phyloP scores from a whole-genome alignment of 2,797 vertebrate genomes.

The Microcaecilia unicolor region DNA sequence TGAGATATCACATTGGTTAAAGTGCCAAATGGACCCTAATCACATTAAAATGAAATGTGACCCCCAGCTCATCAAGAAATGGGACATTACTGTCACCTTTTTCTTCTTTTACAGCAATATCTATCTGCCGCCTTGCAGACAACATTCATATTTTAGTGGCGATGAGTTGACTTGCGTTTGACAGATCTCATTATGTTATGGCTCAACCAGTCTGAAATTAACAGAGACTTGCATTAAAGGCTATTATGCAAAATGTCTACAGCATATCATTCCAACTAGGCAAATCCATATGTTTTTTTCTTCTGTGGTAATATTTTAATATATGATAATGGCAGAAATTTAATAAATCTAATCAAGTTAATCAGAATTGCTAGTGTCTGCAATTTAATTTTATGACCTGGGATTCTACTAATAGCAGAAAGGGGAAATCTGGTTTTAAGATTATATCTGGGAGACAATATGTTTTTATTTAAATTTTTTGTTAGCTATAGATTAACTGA shows the following conservation, averaged over 20 bases:
- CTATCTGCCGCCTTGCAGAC: constrained; percentile 21
- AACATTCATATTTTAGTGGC: constrained; percentile 28
- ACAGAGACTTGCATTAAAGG: constrained; percentile 28
- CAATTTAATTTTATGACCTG: constrained; percentile 5
- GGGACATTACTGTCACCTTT: constrained; percentile 30
- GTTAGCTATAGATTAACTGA: too few species aligned
- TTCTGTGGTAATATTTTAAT: constrained; percentile 6
- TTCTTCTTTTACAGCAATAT: constrained; percentile 35
- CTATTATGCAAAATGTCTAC: background rate
- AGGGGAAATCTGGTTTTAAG: constrained; percentile 2
- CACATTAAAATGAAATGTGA: constrained; percentile 34
- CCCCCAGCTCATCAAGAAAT: constrained; percentile 8
- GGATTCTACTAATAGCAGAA: background rate
- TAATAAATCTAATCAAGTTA: background rate
- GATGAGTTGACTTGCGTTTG: constrained; percentile 31
- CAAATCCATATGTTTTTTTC: constrained; percentile 1
- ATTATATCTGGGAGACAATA: background rate
- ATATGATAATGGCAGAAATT: background rate
- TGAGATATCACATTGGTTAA: constrained; percentile 31
- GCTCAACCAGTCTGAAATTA: constrained; percentile 31
- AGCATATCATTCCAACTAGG: constrained; percentile 5
- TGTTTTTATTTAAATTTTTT: too few species aligned
- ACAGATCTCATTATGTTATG: constrained; percentile 42
- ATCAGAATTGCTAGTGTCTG: background rate
- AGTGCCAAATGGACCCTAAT: constrained; percentile 36